Evolutionary conservation across 1,140 invertebrate species (phyloP).

Genomic region (Ceratina australensis): DNA sequence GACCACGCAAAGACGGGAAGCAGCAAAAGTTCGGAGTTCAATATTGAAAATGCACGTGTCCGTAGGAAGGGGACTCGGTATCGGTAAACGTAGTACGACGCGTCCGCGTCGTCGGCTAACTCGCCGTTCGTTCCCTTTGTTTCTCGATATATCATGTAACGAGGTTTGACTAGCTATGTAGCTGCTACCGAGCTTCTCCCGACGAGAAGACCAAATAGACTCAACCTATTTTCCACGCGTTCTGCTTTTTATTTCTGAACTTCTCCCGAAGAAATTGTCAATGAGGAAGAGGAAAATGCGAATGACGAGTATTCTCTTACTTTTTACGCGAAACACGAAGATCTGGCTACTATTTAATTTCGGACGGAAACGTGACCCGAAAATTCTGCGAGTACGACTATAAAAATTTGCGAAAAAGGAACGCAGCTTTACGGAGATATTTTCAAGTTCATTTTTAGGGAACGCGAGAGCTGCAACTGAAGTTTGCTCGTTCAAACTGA

Average conservation of each 20-base stretch:
- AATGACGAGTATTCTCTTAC: too few species aligned
- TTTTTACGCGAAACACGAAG: too few species aligned
- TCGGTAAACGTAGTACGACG: neutral
- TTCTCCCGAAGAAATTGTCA: neutral
- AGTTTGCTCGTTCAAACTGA: slow-evolving; percentile 4
- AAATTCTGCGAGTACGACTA: too few species aligned
- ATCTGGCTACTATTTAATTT: too few species aligned
- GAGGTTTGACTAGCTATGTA: neutral
- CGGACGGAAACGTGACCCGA: too few species aligned
- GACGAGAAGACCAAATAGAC: slow-evolving; percentile 2
- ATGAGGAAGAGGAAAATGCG: neutral
- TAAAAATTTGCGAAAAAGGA: neutral
- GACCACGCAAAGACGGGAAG: neutral
- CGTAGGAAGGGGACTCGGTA: neutral
- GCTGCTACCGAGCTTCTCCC: neutral
- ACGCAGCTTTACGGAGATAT: neutral
- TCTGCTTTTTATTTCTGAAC: neutral
- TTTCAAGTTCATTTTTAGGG: neutral
- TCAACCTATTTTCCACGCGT: neutral
- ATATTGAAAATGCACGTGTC: slow-evolving; percentile 27
- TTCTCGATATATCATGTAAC: slow-evolving; percentile 13
- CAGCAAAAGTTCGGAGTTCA: neutral
- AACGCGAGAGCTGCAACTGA: neutral
- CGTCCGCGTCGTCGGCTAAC: neutral
- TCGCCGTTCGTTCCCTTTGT: neutral